Percentiles rank a stretch among this genome's conserved stretches.
phyloP scores from a whole-genome alignment of 1,140 invertebrate species.

The Bombus sylvicola region DNA sequence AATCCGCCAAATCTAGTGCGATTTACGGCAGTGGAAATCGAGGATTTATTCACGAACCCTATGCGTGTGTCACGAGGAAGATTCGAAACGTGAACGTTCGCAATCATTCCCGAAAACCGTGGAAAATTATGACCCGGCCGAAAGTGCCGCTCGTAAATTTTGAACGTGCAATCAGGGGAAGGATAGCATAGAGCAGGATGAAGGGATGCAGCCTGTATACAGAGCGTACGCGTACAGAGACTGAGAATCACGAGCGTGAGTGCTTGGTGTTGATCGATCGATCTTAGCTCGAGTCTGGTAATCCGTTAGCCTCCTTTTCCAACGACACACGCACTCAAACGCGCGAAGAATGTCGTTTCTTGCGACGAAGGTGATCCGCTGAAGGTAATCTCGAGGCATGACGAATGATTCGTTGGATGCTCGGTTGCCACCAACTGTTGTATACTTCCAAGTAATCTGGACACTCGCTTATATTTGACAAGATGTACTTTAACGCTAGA shows the following conservation, averaged over 20 bases:
- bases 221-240: conserved; percentile 4
- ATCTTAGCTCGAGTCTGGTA: not conserved
- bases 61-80: conserved; percentile 1
- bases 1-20: not conserved
- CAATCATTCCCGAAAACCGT: conserved; percentile 32
- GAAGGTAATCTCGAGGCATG: not conserved
- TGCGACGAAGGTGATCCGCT: not conserved
- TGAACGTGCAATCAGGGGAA: not conserved
- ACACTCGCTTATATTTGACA: too few relatives aligned
- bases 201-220: not conserved
- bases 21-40: conserved; percentile 4
- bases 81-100: conserved; percentile 3
- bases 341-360: not conserved
- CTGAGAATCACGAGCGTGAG: conserved; percentile 32
- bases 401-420: not conserved
- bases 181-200: not conserved
- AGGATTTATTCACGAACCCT: not conserved
- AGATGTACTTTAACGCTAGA: too few relatives aligned
- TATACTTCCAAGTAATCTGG: not conserved
- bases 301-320: not conserved
- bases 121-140: conserved; percentile 40
- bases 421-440: not conserved
- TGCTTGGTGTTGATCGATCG: conserved; percentile 28
- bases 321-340: not conserved
- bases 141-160: conserved; percentile 48